Evolutionary conservation across 2,797 vertebrate genomes (phyloP), one percentile per base, ranked within the genome.

Genomic region (Selene dorsalis): DNA sequence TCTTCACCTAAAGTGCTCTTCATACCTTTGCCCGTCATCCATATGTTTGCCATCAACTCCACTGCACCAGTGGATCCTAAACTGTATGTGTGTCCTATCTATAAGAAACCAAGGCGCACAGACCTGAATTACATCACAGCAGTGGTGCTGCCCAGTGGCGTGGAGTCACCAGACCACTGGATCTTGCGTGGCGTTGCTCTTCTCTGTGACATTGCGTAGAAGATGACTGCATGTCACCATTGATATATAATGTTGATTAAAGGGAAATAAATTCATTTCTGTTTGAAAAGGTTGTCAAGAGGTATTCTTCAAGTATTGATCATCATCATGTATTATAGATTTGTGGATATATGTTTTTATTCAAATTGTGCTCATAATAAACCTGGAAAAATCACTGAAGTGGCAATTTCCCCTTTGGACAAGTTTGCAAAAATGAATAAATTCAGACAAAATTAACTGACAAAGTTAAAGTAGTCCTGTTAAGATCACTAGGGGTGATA

Each of bases 111-210:
- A 4, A 87, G 55, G 47, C 94, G 95, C 17, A 96, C 96, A 0
- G 95, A 96, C 78, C 84, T 95, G 32, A 97, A 95, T 63, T 96
- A 94, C 72, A 94, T 96, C 87, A 96, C 96, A 17, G 88, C 91
- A 10, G 91, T 96, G 24, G 94, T 92, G 53, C 68, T 97, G 77
- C 92, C 80, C 6, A 96, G 95, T 35, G 32, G 32, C 1, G 4
- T 17, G 4, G 30, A 94, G 69, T 74, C 95, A 65, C 94, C 96
- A 4, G 96, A 96, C 77, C 95, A 96, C 80, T 97, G 95, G 96
- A 96, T 96, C 84, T 73, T 96, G 86, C 94, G 95, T 69, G 96
- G 95, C 38, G 96, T 95, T 30, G 95, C 95, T 50, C 93, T 97
- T 58, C 87, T 96, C 62, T 97, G 96, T 77, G 96, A 96, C 66